Evolutionary conservation across 2,797 vertebrate genomes (phyloP), one percentile per base, ranked within the genome.

Genomic region (Trachops cirrhosus): DNA sequence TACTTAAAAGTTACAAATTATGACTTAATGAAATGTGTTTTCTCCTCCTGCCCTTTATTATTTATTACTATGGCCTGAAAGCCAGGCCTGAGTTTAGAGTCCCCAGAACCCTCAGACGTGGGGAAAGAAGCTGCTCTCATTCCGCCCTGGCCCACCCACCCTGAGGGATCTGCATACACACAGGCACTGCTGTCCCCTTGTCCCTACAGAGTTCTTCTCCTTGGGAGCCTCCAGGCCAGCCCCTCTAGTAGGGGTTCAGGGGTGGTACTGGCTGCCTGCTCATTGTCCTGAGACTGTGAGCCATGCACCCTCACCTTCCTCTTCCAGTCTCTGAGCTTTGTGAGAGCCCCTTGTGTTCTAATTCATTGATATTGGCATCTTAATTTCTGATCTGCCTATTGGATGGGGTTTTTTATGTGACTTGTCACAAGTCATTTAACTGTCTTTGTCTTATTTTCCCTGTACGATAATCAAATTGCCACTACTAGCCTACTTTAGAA

Each of bases 391-490:
- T 34, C 59, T 29, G 3, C 52, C 29, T 54, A 34, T 68, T 62
- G 50, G 68, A 32, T 26, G 24, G 22, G 29, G 50, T 88, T 95
- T 95, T 22, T 46, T 3, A 3, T 50, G 44, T 46, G 50, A 82
- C 39, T 54, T 75, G 7, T 41, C 18, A 8, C 46, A 86, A 39
- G 29, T 64, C 41, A 22, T 52, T 93, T 74, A 70, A 59, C 41
- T 74, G 11, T 52, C 54, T 73, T 37, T 48, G 5, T 87, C 37
- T 57, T 83, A 34, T 16, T 79, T 92, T 85, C 73, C 24, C 73
- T 78, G 89, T 91, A 32, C 88, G 68, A 68, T 86, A 64, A 67
- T 78, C n/a, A 24, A 29, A 14, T 73, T 68, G 86, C 44, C 10
- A 22, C 29, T 80, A 6, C 21, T 44, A 34, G 44, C 11, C 54